Percentiles rank a stretch among this genome's conserved stretches.
These are phyloP conservation scores for Chromis chromis DNA, from an alignment of 2,797 vertebrate species.

Conservation along the genomic window DNA sequence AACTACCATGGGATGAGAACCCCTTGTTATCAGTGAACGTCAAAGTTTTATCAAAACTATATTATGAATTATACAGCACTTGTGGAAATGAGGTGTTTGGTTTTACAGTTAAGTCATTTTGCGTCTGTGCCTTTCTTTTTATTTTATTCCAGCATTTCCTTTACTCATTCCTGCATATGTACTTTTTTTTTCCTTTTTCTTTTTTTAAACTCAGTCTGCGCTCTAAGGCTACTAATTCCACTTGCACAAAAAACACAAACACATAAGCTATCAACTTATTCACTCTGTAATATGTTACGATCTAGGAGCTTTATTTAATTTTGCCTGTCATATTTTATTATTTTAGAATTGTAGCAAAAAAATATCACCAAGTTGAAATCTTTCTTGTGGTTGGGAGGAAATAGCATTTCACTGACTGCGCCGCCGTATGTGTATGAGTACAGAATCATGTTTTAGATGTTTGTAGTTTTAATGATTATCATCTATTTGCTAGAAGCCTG, in stretches of 20 bases:
- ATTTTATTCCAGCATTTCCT: slow-evolving; percentile 39
- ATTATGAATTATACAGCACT: slow-evolving; percentile 14
- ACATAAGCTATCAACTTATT: slow-evolving; percentile 74
- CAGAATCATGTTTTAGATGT: slow-evolving; percentile 29
- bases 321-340: slow-evolving; percentile 32
- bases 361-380: slow-evolving; percentile 24
- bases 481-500: slow-evolving; percentile 19
- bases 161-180: slow-evolving; percentile 49
- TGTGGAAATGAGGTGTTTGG: slow-evolving; percentile 23
- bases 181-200: slow-evolving; percentile 4
- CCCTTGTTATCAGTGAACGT: slow-evolving; percentile 26
- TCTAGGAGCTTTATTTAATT: slow-evolving; percentile 60
- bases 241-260: slow-evolving; percentile 73
- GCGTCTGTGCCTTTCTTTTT: slow-evolving; percentile 70
- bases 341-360: slow-evolving; percentile 26
- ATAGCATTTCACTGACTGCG: slow-evolving; percentile 14
- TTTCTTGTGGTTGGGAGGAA: slow-evolving; percentile 32
- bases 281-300: slow-evolving; percentile 49
- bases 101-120: slow-evolving; percentile 43
- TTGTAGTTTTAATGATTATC: slow-evolving; percentile 37
- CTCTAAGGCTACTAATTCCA: slow-evolving; percentile 61
- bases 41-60: slow-evolving; percentile 24
- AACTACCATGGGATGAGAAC: slow-evolving; percentile 27
- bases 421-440: slow-evolving; percentile 29
- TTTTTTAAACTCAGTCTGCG: slow-evolving; percentile 11